A percentile compares a stretch with the other conserved stretches of the same genome.
These are phyloP conservation scores for Acrocephalus arundinaceus DNA, from an alignment of 2,113 vertebrate genomes.

Conservation along the genomic window DNA sequence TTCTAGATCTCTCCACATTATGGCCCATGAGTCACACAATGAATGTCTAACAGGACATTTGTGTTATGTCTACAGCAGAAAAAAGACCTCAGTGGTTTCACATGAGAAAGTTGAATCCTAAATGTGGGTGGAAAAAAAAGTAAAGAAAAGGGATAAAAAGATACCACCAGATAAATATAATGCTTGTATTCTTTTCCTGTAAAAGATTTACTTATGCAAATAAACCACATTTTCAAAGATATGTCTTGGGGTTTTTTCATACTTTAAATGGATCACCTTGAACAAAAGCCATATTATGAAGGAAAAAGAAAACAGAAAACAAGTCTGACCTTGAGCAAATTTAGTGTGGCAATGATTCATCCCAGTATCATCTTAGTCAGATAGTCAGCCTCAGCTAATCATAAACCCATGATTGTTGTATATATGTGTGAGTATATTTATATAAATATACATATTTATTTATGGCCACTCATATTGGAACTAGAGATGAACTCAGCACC, in stretches of 20 bases:
- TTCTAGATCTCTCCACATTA: conserved; percentile 20
- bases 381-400: conserved; percentile 68
- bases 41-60: conserved; percentile 21
- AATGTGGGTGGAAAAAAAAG: conserved; percentile 9
- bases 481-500: conserved; percentile 20
- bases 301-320: conserved; percentile 38
- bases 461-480: conserved; percentile 47
- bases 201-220: conserved; percentile 14
- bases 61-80: conserved; percentile 47
- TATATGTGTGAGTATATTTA: background rate
- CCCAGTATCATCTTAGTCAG: conserved; percentile 59
- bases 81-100: conserved; percentile 22
- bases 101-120: conserved; percentile 33
- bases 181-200: background rate
- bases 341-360: conserved; percentile 68
- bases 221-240: background rate
- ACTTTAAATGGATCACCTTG: background rate
- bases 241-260: background rate
- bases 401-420: conserved; percentile 63
- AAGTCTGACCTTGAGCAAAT: conserved; percentile 37
- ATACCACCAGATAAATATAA: conserved; percentile 3
- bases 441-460: conserved; percentile 16
- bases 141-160: conserved; percentile 4
- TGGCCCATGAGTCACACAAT: conserved; percentile 1
- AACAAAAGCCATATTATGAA: background rate